Conservation (phyloP, 2,888 invertebrate species). For the Lomographa bimaculata region DNA sequence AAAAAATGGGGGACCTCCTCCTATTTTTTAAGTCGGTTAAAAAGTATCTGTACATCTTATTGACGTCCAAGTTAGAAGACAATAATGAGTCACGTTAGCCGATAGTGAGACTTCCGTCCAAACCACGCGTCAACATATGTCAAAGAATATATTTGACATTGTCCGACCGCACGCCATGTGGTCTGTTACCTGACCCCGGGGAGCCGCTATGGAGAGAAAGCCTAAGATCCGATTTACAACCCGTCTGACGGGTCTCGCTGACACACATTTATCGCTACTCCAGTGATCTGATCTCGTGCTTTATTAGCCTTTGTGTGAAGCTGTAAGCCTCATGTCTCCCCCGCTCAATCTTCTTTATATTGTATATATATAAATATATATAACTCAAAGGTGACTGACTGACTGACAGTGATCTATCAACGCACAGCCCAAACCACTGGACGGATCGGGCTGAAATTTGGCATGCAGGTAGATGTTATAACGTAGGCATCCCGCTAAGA, state of each 20-base stretch:
- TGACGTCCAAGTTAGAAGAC: too few relatives aligned
- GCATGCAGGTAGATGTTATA: too few relatives aligned
- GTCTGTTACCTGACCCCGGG: slow-evolving; percentile 52
- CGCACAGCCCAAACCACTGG: too few relatives aligned
- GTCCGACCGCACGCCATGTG: slow-evolving; percentile 23
- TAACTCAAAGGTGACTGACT: too few relatives aligned
- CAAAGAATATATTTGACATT: slow-evolving; percentile 19
- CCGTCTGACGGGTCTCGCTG: slow-evolving; percentile 65
- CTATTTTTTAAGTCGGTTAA: too few relatives aligned
- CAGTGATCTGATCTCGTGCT: slow-evolving; percentile 34
- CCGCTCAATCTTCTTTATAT: too few relatives aligned
- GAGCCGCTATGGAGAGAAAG: slow-evolving; percentile 37
- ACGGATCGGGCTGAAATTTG: too few relatives aligned
- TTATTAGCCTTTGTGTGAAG: slow-evolving; percentile 27
- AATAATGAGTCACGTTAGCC: slow-evolving; percentile 8
- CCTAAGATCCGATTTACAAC: slow-evolving; percentile 44
- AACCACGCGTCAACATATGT: slow-evolving; percentile 19
- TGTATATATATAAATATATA: too few relatives aligned
- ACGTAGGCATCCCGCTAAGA: too few relatives aligned
- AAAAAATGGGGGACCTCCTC: too few relatives aligned
- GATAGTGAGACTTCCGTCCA: slow-evolving; percentile 2
- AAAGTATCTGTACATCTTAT: too few relatives aligned
- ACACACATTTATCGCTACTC: slow-evolving; percentile 51
- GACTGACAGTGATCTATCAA: too few relatives aligned
- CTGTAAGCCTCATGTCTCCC: slow-evolving; percentile 4